These are phyloP conservation scores for Perithous albicinctus DNA, from an alignment of 2,888 invertebrate species.

Conservation along the genomic window DNA sequence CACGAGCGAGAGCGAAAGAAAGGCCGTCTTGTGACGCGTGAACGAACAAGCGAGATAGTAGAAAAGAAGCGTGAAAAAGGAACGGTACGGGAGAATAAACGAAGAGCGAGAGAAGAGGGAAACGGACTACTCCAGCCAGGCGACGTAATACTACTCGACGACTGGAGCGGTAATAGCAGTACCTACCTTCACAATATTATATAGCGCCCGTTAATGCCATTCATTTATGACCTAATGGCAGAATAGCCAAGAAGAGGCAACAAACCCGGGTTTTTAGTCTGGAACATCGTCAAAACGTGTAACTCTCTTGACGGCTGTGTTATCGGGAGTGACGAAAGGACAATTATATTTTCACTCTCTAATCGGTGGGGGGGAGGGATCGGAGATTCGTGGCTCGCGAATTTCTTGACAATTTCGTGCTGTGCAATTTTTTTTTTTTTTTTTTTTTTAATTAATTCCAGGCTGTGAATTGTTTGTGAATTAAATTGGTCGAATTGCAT, in stretches of 20 bases:
- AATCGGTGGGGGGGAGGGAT: no score
- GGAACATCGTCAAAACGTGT: constrained; percentile 48
- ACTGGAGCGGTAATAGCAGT: constrained; percentile 82
- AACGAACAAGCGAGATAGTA: constrained; percentile 64
- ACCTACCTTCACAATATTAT: constrained; percentile 81
- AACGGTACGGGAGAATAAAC: constrained; percentile 57
- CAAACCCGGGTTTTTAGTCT: constrained; percentile 71
- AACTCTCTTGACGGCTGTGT: constrained; percentile 50
- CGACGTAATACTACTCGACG: constrained; percentile 82
- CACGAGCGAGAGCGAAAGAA: constrained; percentile 65
- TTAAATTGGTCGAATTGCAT: background rate
- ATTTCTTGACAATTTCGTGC: background rate
- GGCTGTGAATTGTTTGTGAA: background rate
- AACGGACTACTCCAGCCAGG: constrained; percentile 77
- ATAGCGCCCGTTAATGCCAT: constrained; percentile 84
- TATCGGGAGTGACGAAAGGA: constrained; percentile 65
- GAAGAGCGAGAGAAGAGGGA: constrained; percentile 70
- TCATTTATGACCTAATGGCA: constrained; percentile 83
- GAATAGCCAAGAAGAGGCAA: constrained; percentile 71
- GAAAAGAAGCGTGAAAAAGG: constrained; percentile 51
- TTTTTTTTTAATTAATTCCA: background rate
- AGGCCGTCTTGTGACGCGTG: constrained; percentile 60
- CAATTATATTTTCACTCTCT: constrained; percentile 50
- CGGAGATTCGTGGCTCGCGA: background rate
- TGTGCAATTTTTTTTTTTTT: background rate